A percentile compares a stretch with the other conserved stretches of the same genome.
Evolutionary conservation across 2,797 vertebrate genomes (phyloP).

Genomic region (Uromys caudimaculatus): DNA sequence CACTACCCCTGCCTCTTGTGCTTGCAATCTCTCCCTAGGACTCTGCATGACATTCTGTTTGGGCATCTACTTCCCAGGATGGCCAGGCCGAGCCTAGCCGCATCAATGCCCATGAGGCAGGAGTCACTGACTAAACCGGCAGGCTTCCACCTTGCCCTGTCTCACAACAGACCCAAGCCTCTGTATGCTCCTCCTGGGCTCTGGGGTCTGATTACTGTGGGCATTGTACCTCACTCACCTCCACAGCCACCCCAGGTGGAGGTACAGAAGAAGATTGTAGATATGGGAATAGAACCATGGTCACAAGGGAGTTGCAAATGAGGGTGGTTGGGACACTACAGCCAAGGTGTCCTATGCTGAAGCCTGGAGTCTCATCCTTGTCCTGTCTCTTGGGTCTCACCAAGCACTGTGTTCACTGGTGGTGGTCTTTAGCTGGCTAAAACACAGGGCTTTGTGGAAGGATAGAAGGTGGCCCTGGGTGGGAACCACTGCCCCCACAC

Average conservation of each 20-base stretch:
- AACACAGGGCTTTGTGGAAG: not conserved
- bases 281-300: not conserved
- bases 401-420: not conserved
- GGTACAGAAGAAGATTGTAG: not conserved
- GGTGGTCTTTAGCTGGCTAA: not conserved
- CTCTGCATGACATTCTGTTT: not conserved
- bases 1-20: not conserved
- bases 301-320: not conserved
- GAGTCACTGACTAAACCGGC: not conserved
- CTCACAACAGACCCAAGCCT: not conserved
- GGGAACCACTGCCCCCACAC: not conserved
- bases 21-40: not conserved
- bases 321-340: not conserved
- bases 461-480: not conserved
- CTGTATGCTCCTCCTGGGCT: not conserved
- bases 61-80: not conserved
- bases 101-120: not conserved
- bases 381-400: not conserved
- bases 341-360: too few relatives aligned
- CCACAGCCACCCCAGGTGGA: not conserved
- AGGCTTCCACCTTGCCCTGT: too few relatives aligned
- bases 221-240: not conserved
- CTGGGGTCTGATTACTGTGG: not conserved
- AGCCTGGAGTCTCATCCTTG: not conserved
- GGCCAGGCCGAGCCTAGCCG: too few relatives aligned